These are phyloP conservation scores for Barbus barbus DNA, from an alignment of 2,113 vertebrate genomes.

Conservation along the genomic window DNA sequence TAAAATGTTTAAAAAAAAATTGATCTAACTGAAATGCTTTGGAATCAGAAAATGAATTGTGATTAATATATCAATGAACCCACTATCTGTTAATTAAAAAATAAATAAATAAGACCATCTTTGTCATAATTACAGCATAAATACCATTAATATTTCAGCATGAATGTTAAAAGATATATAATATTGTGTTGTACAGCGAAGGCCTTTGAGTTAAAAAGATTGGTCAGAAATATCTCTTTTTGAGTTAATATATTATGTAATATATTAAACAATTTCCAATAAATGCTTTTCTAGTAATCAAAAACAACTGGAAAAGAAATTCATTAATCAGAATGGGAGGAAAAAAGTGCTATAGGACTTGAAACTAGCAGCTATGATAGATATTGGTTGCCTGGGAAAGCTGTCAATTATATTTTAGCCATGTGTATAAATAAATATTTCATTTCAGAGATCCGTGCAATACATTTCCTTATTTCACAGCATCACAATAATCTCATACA, in stretches of 20 bases:
- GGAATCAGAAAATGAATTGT: neutral
- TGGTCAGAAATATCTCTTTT: neutral
- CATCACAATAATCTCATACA: neutral
- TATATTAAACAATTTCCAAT: too few species aligned
- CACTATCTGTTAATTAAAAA: neutral
- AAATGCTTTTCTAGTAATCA: neutral
- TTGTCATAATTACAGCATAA: too few species aligned
- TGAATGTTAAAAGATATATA: too few species aligned
- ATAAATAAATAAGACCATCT: too few species aligned
- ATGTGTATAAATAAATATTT: neutral
- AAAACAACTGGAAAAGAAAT: neutral
- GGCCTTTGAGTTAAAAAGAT: neutral
- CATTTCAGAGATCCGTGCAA: neutral
- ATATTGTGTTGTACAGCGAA: neutral
- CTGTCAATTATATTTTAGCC: neutral
- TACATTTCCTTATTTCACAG: neutral
- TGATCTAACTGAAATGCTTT: too few species aligned
- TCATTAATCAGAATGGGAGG: neutral
- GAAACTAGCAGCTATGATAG: neutral
- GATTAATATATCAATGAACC: neutral
- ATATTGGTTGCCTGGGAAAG: neutral
- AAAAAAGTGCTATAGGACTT: neutral
- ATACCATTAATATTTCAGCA: too few species aligned
- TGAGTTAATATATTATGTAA: too few species aligned
- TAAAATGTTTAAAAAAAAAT: too few species aligned